Evolutionary conservation across 2,797 vertebrate species (phyloP), one percentile per base, ranked within the genome.

Genomic region (Silurus aristotelis): DNA sequence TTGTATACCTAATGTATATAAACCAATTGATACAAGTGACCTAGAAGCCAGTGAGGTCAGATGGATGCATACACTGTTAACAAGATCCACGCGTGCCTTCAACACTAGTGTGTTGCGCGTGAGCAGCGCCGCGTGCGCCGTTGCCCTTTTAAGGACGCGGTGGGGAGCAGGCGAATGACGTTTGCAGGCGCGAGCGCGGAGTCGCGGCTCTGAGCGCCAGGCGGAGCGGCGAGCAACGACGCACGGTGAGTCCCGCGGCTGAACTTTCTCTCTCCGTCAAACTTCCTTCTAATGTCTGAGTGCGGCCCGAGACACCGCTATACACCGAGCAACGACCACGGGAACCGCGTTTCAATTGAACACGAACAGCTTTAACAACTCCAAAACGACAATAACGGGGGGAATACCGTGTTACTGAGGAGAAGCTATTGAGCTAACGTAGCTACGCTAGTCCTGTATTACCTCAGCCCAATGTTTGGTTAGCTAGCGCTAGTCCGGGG

Each of bases 111-210:
- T 52, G 27, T 6, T 67, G 27, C 19, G 4, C 61, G 38, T 63
- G 22, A 80, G 60, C 5, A 25, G 6, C 22, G 56, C 58, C 5
- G 31, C n/a, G 79, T 48, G 46, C 79, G 67, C 75, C 84, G 84
- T 89, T 90, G 90, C 90, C 89, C 87, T 88, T 91, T 91, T 90
- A 90, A 90, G 89, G 85, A 71, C 76, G 86, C 87, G 67, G 27
- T 64, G 84, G 70, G 78, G 73, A 84, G 87, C 73, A 79, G 86
- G 83, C 86, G 79, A 88, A 87, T 92, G 91, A 92, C 90, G 91
- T 91, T 76, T 25, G 38, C 89, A 88, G 82, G 85, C 68, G 83
- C 80, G 87, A 87, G 87, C 66, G 61, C 67, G 85, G 89, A 89
- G 86, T 83, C 72, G 71, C 72, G 86, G 85, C 88, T 89, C 86